Evolutionary conservation across 2,113 vertebrate genomes (phyloP).

Genomic region (Phalacrocorax carbo): DNA sequence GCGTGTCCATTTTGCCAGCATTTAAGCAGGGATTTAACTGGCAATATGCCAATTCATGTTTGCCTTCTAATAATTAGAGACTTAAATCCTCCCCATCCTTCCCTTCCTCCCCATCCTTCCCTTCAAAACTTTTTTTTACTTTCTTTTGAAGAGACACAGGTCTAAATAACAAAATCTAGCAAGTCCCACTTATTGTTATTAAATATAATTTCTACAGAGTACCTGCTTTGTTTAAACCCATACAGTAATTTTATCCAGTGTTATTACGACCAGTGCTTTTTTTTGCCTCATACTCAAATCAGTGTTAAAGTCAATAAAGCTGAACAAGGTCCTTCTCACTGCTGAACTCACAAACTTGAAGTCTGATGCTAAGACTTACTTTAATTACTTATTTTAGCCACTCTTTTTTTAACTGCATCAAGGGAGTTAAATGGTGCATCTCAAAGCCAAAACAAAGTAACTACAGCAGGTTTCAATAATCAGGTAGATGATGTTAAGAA

Average conservation of each 20-base stretch:
- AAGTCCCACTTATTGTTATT: background rate
- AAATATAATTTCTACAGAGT: background rate
- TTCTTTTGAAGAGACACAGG: background rate
- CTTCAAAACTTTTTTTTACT: background rate
- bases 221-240: background rate
- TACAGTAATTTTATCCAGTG: background rate
- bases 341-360: background rate
- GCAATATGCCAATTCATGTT: background rate
- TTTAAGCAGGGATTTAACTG: background rate
- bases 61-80: conserved; percentile 1
- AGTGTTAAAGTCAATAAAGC: background rate
- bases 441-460: background rate
- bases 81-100: background rate
- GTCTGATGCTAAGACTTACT: background rate
- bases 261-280: background rate
- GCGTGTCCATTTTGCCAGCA: background rate
- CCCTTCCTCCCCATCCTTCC: background rate
- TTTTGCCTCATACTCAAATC: background rate
- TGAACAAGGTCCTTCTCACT: background rate
- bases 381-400: background rate
- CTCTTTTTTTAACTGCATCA: too few species aligned
- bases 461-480: background rate
- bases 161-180: background rate
- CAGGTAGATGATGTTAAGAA: background rate
- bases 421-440: too few species aligned